Evolutionary conservation across 2,888 invertebrate species (phyloP), one percentile per base, ranked within the genome.

Genomic region (Ornithoptera priamus): DNA sequence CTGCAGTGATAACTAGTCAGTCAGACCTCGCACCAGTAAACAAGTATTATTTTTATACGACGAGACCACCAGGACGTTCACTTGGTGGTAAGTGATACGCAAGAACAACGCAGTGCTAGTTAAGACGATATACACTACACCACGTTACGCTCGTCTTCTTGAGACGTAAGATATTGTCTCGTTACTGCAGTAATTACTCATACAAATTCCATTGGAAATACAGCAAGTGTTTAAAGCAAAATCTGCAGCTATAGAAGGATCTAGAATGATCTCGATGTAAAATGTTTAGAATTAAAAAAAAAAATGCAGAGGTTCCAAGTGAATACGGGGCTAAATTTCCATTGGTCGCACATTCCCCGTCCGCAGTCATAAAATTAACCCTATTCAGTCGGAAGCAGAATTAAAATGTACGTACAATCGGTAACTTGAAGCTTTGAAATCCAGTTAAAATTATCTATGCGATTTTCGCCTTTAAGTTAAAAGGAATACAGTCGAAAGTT

Each of bases 321-420:
- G 42, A 69, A 69, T 62, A 39, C 60, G 10, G 20, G n/a, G 20
- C 61, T 62, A 58, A 66, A 20, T 62, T 66, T 66, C 66, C 66
- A 58, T 69, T 65, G 62, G 50, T 62, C 57, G 57, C 65, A 62
- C 58, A 65, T 56, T 62, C 60, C 50, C 62, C 65, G 50, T 63
- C 68, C 57, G 62, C 62, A 69, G 65, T 69, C 62, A 65, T 72
- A 68, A 72, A 73, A 72, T 73, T 72, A 73, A 73, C 70, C 72
- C 69, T 64, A 69, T 73, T 73, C 73, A 71, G 62, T 68, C 50
- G 70, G 69, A 67, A 71, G 70, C 67, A 71, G 72, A 72, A 70
- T 73, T 70, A 73, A 73, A 71, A 70, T 68, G 62, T 70, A 68
- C 63, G 56, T 69, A 67, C 64, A 61, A 65, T 67, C 65, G 68